Base-by-base conservation (phyloP, 2,797 vertebrate species). In the Brotula barbata region DNA sequence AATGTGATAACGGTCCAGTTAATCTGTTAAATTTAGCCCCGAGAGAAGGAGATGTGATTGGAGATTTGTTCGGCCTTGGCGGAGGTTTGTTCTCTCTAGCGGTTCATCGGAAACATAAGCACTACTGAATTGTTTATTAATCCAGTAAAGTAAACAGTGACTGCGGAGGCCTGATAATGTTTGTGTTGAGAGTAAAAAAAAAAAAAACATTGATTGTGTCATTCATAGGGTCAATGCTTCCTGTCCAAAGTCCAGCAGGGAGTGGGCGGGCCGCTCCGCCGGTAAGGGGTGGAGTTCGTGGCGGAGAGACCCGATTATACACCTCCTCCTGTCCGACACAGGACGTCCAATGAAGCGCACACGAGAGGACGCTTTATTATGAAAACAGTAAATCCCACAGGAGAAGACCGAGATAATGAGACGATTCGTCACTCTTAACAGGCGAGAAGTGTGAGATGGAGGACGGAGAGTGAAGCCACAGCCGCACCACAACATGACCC, bases 221-320 rank as follows among this genome's bases (percentile, higher is more conserved):
- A 43, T 51, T 63, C 42, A 31, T 19, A 20, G 20, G 58, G 15
- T 15, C 17, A 31, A 19, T 3, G 17, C 17, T 12, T 14, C 17
- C 51, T 22, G 82, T 69, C 55, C 83, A 81, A 83, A 88, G 81
- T 84, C 78, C 84, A 72, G 23, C 49, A 50, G 19, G 16, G 22
- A 37, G 78, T 73, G 80, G 79, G 85, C 81, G 6, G 82, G 79
- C 19, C 67, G 59, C 70, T 54, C 49, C 59, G 1, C 74, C 77
- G 78, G 78, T 46, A 33, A 84, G 78, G 78, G 83, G 89, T 81
- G 88, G 84, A 82, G 87, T 71, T 58, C 71, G 43, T 25, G 1
- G 58, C 21, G 40, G 46, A 74, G 39, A 44, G 51, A 3, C 42
- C 62, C 58, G 82, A 81, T 82, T 77, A 82, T 49, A 59, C 82